Conservation (phyloP, 2,888 invertebrate species). For the Bimastos eiseni region DNA sequence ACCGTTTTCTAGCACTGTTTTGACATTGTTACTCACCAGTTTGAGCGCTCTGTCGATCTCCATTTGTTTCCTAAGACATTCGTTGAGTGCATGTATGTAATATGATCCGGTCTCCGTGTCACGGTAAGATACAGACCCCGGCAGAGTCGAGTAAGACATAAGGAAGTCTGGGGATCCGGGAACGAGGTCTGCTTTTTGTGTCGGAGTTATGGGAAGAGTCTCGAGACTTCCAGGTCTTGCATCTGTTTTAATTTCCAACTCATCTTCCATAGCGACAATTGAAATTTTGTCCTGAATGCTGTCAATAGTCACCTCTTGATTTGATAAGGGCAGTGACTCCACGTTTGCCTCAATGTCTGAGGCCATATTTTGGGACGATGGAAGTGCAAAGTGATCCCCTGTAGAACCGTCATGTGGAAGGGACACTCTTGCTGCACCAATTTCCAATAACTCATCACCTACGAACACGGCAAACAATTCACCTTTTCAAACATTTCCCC, state of each 20-base stretch:
- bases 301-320: too few relatives aligned
- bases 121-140: slow-evolving; percentile 52
- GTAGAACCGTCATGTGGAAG: neutral
- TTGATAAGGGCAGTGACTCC: too few relatives aligned
- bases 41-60: slow-evolving; percentile 31
- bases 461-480: neutral
- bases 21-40: neutral
- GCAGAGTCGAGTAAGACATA: slow-evolving; percentile 34
- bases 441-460: neutral
- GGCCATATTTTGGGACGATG: too few relatives aligned
- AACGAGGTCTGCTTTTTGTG: slow-evolving; percentile 15
- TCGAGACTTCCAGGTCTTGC: neutral
- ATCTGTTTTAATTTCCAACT: neutral
- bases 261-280: too few relatives aligned
- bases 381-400: neutral
- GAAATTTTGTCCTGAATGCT: too few relatives aligned
- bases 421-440: neutral
- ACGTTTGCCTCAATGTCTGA: too few relatives aligned
- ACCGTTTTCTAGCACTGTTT: too few relatives aligned
- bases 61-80: slow-evolving; percentile 42
- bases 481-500: neutral
- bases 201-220: neutral
- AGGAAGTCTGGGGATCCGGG: slow-evolving; percentile 34
- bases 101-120: slow-evolving; percentile 55
- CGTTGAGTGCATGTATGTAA: slow-evolving; percentile 55